A percentile compares a stretch with the other conserved stretches of the same genome.
Conservation (phyloP, 1,140 invertebrate genomes). For the Oncopeltus fasciatus region DNA sequence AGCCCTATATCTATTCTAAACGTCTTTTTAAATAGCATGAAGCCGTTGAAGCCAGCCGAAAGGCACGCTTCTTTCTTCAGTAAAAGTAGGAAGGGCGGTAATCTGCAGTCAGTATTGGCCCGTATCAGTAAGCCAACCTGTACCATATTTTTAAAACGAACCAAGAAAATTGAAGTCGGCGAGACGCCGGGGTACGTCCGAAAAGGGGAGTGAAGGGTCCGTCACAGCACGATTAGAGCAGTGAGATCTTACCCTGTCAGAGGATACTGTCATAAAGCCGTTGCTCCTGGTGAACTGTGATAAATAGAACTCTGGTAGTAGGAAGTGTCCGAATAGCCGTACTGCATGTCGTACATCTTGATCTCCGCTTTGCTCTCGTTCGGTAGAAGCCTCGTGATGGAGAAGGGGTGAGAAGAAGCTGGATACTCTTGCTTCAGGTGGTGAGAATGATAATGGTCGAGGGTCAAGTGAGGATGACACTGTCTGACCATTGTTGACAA, state of each 20-base stretch:
- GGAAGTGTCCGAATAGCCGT: slow-evolving; percentile 50
- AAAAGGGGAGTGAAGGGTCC: background rate
- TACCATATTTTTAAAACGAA: too few relatives aligned
- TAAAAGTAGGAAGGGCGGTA: too few relatives aligned
- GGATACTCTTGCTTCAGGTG: slow-evolving; percentile 68
- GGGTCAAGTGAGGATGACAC: slow-evolving; percentile 37
- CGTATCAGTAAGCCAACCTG: too few relatives aligned
- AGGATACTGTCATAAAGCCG: slow-evolving; percentile 31
- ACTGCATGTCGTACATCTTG: slow-evolving; percentile 51
- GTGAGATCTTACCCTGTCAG: slow-evolving; percentile 19
- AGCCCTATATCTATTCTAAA: too few relatives aligned
- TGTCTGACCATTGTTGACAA: slow-evolving; percentile 48
- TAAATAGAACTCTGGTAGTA: slow-evolving; percentile 70
- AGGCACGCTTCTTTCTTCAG: too few relatives aligned
- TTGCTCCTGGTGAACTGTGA: slow-evolving; percentile 45
- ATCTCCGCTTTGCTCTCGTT: slow-evolving; percentile 63
- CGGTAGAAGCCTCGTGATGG: slow-evolving; percentile 77
- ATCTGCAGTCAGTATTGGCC: too few relatives aligned
- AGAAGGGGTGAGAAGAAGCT: slow-evolving; percentile 71
- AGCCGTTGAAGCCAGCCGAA: too few relatives aligned
- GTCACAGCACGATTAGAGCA: background rate
- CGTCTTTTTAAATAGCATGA: too few relatives aligned
- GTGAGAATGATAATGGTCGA: slow-evolving; percentile 43
- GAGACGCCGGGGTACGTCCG: background rate
- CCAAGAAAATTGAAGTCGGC: too few relatives aligned